Evolutionary conservation across 2,888 invertebrate species (phyloP).

Genomic region (Drosophila mimetica): DNA sequence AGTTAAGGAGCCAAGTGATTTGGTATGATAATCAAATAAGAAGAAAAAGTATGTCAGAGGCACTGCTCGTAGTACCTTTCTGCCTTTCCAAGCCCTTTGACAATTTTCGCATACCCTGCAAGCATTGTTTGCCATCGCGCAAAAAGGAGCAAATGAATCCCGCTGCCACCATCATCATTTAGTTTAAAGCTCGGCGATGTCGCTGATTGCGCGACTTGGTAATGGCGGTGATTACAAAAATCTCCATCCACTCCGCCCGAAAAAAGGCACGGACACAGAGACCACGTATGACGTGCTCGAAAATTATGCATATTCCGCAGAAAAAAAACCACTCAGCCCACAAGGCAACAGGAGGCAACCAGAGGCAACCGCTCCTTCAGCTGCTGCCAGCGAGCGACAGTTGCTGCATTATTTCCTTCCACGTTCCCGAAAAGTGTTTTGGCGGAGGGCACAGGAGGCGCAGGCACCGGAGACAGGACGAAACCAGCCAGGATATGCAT

Average conservation of each 20-base stretch:
- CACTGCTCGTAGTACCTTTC: neutral
- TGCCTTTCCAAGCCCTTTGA: constrained; percentile 18
- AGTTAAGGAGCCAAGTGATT: neutral
- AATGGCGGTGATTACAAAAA: constrained; percentile 77
- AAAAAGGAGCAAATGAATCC: constrained; percentile 23
- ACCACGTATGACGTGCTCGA: constrained; percentile 70
- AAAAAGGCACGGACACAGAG: constrained; percentile 28
- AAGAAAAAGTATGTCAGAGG: constrained; percentile 19
- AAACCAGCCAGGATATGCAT: constrained; percentile 65
- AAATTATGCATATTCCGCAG: constrained; percentile 76
- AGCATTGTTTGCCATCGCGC: constrained; percentile 16
- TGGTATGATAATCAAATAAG: constrained; percentile 22
- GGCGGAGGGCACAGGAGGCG: constrained; percentile 32
- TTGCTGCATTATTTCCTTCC: constrained; percentile 78
- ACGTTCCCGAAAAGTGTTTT: constrained; percentile 66
- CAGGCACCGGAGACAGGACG: constrained; percentile 34
- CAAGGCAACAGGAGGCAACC: constrained; percentile 18
- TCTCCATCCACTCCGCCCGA: constrained; percentile 22
- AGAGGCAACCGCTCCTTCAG: constrained; percentile 20
- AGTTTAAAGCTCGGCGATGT: constrained; percentile 60
- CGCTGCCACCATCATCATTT: constrained; percentile 38
- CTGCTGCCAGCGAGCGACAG: constrained; percentile 56
- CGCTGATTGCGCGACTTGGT: constrained; percentile 76
- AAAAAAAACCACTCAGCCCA: constrained; percentile 37
- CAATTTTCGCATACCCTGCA: constrained; percentile 32